Evolutionary conservation across 23 tunicate genomes (phyloP), one percentile per base, ranked within the genome.

Genomic region (Trididemnum miniatum): DNA sequence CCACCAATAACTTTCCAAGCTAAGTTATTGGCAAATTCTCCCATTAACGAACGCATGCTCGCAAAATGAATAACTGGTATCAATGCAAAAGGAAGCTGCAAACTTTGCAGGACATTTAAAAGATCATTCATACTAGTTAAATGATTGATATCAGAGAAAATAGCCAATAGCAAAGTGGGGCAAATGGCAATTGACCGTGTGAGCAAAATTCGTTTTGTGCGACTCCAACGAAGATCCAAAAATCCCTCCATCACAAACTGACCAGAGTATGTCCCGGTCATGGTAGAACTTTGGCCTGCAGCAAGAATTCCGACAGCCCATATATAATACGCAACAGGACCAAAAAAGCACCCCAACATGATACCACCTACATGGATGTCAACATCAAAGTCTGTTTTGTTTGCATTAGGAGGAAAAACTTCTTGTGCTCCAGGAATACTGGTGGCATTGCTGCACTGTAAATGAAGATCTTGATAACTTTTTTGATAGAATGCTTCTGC

Each of bases 241-340:
- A 94, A 94, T 20, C 98, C 98, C 71, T 94, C 98, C 98, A 94
- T 94, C 1, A 88, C 98, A 85, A 94, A 94, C 72, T 94, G 98
- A 0, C 98, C 98, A 76, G 94, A 85, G 76, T 88, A 88, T 26
- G 94, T 94, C 2, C 98, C 98, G 0, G 98, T 94, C 98, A 94
- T 94, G 31, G 98, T 94, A 20, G 98, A 94, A 59, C 95, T 88
- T 57, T 94, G 98, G 1, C 98, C 98, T 39, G 98, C 98, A 23
- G 98, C 98, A 26, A 94, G 74, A 31, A 94, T 94, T n/a, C 98
- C 98, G 28, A 94, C 69, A 1, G 98, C 98, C 98, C 98, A 94
- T n/a, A 94, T 89, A 49, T 94, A 94, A 54, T 94, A 94, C 0
- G 94, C 94, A 35, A 85, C 89, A 22, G 86, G 94, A 2, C 98